Evolutionary conservation across 2,888 invertebrate species (phyloP), one percentile per base, ranked within the genome.

Genomic region (Cephus pygmeus): DNA sequence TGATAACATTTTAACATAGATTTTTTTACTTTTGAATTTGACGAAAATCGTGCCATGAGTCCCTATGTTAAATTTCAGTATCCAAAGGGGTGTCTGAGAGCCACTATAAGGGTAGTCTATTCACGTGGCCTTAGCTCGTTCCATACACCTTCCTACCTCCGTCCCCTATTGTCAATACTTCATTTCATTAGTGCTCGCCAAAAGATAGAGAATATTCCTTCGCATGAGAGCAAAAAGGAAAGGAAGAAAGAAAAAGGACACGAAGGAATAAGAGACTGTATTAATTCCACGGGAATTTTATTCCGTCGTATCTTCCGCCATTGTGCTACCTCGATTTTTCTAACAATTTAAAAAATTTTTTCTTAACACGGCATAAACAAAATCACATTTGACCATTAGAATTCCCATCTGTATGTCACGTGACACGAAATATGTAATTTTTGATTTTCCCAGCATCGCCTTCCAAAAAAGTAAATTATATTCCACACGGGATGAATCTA

Each of bases 111-210:
- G 30, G 69, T 69, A 31, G 69, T 33, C 69, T 33, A 69, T 69
- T 69, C 69, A 69, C 69, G 69, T 69, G 69, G 69, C 69, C 69
- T 69, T 69, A 31, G 30, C 69, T 69, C 30, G 69, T 69, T n/a
- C 69, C 33, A 15, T 30, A 30, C 69, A 69, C 69, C 30, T 69
- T 69, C 30, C 69, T 33, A 69, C 69, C 69, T 69, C 69, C 69
- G 15, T 11, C 69, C 69, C 30, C 69, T 69, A 69, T 69, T 69
- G 69, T 69, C 69, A 69, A 69, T 69, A 69, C 69, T 69, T 69
- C 69, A 69, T 69, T 69, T 69, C 69, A 69, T 69, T 69, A 69
- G 69, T 69, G 69, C 69, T 69, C 30, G 69, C 69, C 69, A 33
- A 15, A 30, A 69, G 69, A 69, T 69, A n/a, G 69, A 69, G 69